These are phyloP conservation scores for Eupelmus urozonus DNA, from an alignment of 2,888 invertebrate species.

Conservation along the genomic window DNA sequence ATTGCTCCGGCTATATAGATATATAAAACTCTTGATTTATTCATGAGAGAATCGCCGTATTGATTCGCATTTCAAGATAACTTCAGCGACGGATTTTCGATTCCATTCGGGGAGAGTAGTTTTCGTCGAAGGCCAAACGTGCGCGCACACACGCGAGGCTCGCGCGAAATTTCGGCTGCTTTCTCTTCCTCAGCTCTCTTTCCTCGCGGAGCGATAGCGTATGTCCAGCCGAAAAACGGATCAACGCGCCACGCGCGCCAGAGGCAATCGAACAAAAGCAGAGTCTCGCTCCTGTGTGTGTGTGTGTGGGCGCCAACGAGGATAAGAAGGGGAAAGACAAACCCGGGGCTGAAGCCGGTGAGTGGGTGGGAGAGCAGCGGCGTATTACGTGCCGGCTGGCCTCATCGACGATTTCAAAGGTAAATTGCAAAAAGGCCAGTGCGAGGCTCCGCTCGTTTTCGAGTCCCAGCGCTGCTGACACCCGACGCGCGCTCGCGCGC, in stretches of 20 bases:
- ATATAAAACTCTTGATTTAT: slow-evolving; percentile 60
- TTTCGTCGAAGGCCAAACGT: slow-evolving; percentile 57
- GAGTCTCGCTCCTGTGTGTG: slow-evolving; percentile 7
- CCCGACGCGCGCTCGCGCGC: slow-evolving; percentile 6
- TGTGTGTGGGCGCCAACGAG: not conserved
- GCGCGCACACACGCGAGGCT: slow-evolving; percentile 49
- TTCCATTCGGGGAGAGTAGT: slow-evolving; percentile 56
- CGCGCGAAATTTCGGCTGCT: slow-evolving; percentile 44
- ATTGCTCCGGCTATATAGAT: slow-evolving; percentile 4
- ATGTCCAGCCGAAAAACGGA: not conserved
- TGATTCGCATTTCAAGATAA: slow-evolving; percentile 61
- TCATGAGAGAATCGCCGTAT: slow-evolving; percentile 61
- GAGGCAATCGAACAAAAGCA: slow-evolving; percentile 30
- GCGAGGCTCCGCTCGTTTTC: not conserved
- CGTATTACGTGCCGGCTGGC: slow-evolving; percentile 29
- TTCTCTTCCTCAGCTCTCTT: not conserved
- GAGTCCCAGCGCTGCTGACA: not conserved
- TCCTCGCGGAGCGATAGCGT: no score
- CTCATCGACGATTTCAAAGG: slow-evolving; percentile 50
- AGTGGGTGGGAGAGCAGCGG: no score
- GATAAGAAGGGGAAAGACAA: slow-evolving; percentile 13
- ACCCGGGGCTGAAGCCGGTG: not conserved
- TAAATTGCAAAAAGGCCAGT: slow-evolving; percentile 53
- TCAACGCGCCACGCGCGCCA: not conserved
- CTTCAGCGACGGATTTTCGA: slow-evolving; percentile 58